These are phyloP conservation scores for Drosophila putrida DNA, from an alignment of 2,888 invertebrate species.

Conservation along the genomic window DNA sequence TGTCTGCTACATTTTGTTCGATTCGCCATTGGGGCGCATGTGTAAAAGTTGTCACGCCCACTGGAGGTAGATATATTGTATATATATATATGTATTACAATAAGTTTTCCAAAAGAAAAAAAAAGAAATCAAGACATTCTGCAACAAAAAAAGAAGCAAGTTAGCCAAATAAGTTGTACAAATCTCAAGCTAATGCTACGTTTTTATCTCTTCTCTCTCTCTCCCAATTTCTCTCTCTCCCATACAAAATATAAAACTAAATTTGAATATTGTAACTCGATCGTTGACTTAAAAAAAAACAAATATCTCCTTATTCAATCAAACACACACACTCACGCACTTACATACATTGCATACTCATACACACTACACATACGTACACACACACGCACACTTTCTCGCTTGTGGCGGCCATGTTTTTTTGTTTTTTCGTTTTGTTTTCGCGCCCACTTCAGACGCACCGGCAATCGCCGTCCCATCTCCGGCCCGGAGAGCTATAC, in stretches of 20 bases:
- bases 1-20: constrained; percentile 90
- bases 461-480: constrained; percentile 92
- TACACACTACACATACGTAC: constrained; percentile 4
- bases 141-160: constrained; percentile 11
- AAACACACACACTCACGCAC: constrained; percentile 7
- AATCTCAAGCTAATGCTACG: constrained; percentile 62
- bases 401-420: not conserved
- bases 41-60: constrained; percentile 94
- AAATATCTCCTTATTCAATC: not conserved
- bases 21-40: constrained; percentile 91
- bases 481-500: constrained; percentile 87
- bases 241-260: constrained; percentile 16
- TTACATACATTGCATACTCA: constrained; percentile 7
- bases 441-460: constrained; percentile 87
- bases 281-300: constrained; percentile 5
- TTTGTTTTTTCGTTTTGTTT: not conserved
- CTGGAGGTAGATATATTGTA: constrained; percentile 89
- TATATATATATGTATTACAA: constrained; percentile 7
- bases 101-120: constrained; percentile 15
- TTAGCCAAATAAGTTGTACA: constrained; percentile 28
- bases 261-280: constrained; percentile 30
- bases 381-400: not conserved
- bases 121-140: constrained; percentile 1
- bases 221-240: constrained; percentile 20
- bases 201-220: constrained; percentile 58